Evolutionary conservation across 2,113 vertebrate species (phyloP).

Genomic region (Eudyptes chrysolophus): DNA sequence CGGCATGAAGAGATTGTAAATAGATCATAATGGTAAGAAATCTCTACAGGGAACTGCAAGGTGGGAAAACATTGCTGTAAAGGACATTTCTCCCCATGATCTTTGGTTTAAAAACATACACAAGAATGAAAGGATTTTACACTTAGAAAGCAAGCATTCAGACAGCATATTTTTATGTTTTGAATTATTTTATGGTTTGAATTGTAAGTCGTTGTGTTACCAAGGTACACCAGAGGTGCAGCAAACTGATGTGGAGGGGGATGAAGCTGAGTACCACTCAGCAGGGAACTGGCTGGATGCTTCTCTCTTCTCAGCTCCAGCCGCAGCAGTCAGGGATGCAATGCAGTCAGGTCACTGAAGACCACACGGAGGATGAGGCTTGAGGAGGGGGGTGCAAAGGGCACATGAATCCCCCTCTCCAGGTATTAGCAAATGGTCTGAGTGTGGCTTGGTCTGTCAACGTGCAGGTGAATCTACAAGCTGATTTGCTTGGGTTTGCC

Average conservation of each 20-base stretch:
- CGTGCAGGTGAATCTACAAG: not conserved
- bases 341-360: not conserved
- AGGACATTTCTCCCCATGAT: not conserved
- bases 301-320: not conserved
- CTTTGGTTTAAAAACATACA: not conserved
- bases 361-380: rapidly evolving
- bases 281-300: not conserved
- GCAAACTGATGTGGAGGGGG: not conserved
- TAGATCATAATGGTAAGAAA: not conserved
- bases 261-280: not conserved
- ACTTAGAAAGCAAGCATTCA: not conserved
- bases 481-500: not conserved
- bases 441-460: not conserved
- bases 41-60: not conserved
- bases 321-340: not conserved
- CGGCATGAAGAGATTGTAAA: not conserved
- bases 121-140: not conserved
- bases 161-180: not conserved
- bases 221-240: not conserved
- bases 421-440: not conserved
- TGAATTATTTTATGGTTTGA: not conserved
- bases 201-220: not conserved
- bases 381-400: not conserved
- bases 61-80: not conserved
- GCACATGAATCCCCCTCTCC: not conserved